phyloP scores from a whole-genome alignment of 2,797 vertebrate species.

The Basileuterus tristriatus region DNA sequence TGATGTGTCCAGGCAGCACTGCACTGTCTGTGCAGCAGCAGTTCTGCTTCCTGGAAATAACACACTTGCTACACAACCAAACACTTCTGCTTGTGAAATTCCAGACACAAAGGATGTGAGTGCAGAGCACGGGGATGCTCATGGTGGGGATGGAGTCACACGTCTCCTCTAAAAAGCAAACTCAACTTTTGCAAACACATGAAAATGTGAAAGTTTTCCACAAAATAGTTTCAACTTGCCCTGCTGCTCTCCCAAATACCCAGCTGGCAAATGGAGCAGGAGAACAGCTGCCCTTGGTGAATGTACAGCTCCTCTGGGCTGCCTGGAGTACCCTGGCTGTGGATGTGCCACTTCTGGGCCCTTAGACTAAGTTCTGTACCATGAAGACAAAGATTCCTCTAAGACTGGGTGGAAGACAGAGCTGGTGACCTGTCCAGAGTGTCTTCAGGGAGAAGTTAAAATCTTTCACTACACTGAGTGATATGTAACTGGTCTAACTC shows the following conservation, averaged over 20 bases:
- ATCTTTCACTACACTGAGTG: not conserved
- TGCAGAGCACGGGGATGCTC: not conserved
- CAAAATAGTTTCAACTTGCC: not conserved
- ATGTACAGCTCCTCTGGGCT: not conserved
- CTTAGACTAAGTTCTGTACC: not conserved
- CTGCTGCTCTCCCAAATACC: not conserved
- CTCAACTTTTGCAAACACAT: not conserved
- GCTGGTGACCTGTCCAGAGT: not conserved
- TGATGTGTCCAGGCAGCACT: slow-evolving; percentile 4
- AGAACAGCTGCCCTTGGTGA: not conserved
- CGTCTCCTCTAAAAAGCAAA: not conserved
- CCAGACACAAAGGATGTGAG: not conserved
- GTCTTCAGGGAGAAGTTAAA: not conserved
- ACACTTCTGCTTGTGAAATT: not conserved
- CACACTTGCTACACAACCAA: not conserved
- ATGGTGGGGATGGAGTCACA: not conserved
- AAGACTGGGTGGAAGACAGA: not conserved
- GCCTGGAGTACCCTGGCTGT: not conserved
- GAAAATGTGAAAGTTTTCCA: not conserved
- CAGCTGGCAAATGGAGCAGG: not conserved
- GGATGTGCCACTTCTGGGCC: not conserved
- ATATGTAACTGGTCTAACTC: not conserved
- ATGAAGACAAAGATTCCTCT: not conserved
- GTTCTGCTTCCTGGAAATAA: slow-evolving; percentile 4
- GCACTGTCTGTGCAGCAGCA: not conserved